Evolutionary conservation across 1,140 invertebrate genomes (phyloP), one percentile per base, ranked within the genome.

Genomic region (Ericerus pela): DNA sequence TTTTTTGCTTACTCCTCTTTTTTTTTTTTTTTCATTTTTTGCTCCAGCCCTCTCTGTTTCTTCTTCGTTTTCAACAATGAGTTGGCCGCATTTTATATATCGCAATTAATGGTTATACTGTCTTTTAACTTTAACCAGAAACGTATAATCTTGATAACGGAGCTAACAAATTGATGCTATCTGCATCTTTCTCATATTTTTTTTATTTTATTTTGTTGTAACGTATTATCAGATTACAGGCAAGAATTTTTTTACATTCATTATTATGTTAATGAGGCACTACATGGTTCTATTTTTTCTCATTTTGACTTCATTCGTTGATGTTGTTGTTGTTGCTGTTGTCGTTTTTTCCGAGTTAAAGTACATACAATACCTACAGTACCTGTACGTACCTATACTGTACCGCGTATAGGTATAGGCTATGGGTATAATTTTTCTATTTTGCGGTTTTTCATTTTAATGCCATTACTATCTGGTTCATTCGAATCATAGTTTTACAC

Each of bases 61-160:
- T 38, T 6, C 14, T 38, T 38, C 26, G 22, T 24, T 47, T 24
- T 24, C 2, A 47, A 47, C 41, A 47, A 47, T 47, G 26, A 47
- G 41, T 47, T 47, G 41, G 41, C 41, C 18, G 41, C 41, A 24
- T 47, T 47, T 47, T 47, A 47, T 22, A 24, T 47, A 47, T 47
- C 16, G 41, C 41, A 47, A 47, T 47, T 47, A 47, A 47, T 47
- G 41, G 41, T 47, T 47, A 24, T 47, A 47, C 41, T 47, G 41
- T 47, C 41, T 47, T 47, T 47, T 47, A 47, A 47, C 41, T 47
- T 47, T 47, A 47, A 47, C 41, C 41, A 47, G 41, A 47, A 47
- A 47, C 26, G 41, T 47, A 22, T 47, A 24, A 47, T 47, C 41
- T 47, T 47, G 41, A 47, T 47, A 47, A 47, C 16, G 20, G 41